A percentile compares a stretch with the other conserved stretches of the same genome.
These are phyloP conservation scores for Alviniconcha marisindica DNA, from an alignment of 1,140 invertebrate species.

Conservation along the genomic window DNA sequence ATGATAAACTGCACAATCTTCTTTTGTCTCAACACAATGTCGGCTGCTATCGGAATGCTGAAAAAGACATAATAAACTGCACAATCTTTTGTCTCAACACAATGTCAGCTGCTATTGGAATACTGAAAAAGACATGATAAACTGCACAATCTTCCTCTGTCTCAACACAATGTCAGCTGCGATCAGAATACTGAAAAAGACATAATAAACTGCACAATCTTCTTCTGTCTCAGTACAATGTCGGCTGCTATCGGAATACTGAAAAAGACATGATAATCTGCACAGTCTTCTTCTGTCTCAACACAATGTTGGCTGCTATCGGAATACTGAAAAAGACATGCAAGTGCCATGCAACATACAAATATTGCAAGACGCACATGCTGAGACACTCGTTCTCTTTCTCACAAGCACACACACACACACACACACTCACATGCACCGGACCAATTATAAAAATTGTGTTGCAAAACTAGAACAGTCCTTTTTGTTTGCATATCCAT, in stretches of 20 bases:
- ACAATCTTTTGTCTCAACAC: constrained; percentile 80
- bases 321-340: constrained; percentile 88
- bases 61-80: constrained; percentile 85
- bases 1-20: constrained; percentile 83
- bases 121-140: constrained; percentile 84
- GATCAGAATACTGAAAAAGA: constrained; percentile 86
- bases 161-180: too few relatives aligned
- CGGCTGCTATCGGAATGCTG: constrained; percentile 91
- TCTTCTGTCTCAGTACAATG: constrained; percentile 83
- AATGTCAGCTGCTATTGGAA: constrained; percentile 95
- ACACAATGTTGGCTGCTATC: constrained; percentile 90
- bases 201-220: constrained; percentile 83
- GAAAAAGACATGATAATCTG: constrained; percentile 87
- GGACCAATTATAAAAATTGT: too few relatives aligned
- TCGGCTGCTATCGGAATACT: too few relatives aligned
- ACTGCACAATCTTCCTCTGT: too few relatives aligned
- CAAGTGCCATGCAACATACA: too few relatives aligned
- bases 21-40: constrained; percentile 84
- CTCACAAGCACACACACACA: too few relatives aligned
- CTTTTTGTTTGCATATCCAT: too few relatives aligned
- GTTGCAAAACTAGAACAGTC: too few relatives aligned
- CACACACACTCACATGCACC: too few relatives aligned
- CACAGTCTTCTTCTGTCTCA: constrained; percentile 80
- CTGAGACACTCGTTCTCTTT: too few relatives aligned
- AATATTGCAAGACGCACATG: too few relatives aligned